Evolutionary conservation across 2,888 invertebrate species (phyloP), one percentile per base, ranked within the genome.

Genomic region (Lasioglossum malachurum): DNA sequence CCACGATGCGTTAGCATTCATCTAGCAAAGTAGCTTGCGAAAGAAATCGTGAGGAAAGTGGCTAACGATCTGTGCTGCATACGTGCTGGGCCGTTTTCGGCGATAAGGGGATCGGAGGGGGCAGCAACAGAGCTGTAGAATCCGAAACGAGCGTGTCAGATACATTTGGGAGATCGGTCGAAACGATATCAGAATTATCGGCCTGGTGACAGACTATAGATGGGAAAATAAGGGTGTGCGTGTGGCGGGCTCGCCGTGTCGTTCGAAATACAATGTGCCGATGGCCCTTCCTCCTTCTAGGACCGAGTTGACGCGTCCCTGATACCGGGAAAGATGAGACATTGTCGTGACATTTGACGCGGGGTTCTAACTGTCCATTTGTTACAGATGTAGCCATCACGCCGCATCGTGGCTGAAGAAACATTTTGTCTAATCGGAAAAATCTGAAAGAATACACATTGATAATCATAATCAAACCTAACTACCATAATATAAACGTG

Each of bases 111-210:
- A 74, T 19, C 31, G 41, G 35, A 31, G 27, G 12, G n/a, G 7
- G 1, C 16, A 4, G 23, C 4, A 3, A 38, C 8, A 16, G n/a
- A 46, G 49, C 14, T 27, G 35, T n/a, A 27, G 72, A 14, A 67
- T 23, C 12, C 35, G 72, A 57, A 46, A 53, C n/a, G 53, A 19
- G 16, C 14, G 38, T 67, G 85, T 79, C 85, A 79, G 71, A 82
- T 82, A 76, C 74, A 85, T 82, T 85, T 75, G 76, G 78, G 57
- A 79, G 64, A 75, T 78, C 74, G 67, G 78, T 64, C 31, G 82
- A 44, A 79, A 82, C 27, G 85, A 85, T 74, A 75, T 74, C 82
- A 53, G 57, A 46, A 79, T 84, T 75, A 86, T 86, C 57, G 60
- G 46, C 1, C 1, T 8, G 12, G 49, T 83, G 82, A 78, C 86